Base-by-base conservation (phyloP, 2,797 vertebrate species). In the Gymnothorax reevesii region DNA sequence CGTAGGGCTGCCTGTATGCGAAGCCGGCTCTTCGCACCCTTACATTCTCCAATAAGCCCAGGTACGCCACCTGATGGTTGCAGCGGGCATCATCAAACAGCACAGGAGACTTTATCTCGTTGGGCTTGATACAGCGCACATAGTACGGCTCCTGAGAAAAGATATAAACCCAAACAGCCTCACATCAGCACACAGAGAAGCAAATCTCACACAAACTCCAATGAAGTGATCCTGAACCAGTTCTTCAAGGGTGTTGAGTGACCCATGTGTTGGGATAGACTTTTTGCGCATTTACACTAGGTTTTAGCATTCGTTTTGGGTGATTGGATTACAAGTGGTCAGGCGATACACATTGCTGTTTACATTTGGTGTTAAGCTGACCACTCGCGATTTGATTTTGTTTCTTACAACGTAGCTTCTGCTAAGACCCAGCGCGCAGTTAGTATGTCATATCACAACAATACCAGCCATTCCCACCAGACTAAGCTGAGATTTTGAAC, bases 11-110 rank as follows among this genome's bases (percentile, higher is more conserved):
- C 85, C 98, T 94, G 94, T 97, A 98, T 88, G 98, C 98, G 0
- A 99, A 99, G 54, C 98, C 98, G 0, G 98, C 98, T 57, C 98
- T 93, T 8, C 98, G 96, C 33, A 99, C 98, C 3, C 95, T 94
- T 85, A 99, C 97, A 0, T 99, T 99, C 95, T 99, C 97, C 93
- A 99, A 92, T 71, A 99, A 94, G n/a, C 98, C 98, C 84, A 99
- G 94, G 93, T 99, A 99, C 0, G 96, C 94, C 71, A 99, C 97
- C 95, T 99, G 98, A 87, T 98, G 98, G 27, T 94, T 90, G 89
- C 98, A 98, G 85, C 96, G 96, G 0, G 94, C 95, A 0, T 96
- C 93, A 0, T 99, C 96, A 0, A 99, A 96, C 85, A 95, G 8
- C 57, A 94, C 82, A 0, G 98, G 91, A 0, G 96, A 97, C 93